Percentiles rank a stretch among this genome's conserved stretches.
Conservation (phyloP, 2,888 invertebrate species). For the Corbicula japonica region DNA sequence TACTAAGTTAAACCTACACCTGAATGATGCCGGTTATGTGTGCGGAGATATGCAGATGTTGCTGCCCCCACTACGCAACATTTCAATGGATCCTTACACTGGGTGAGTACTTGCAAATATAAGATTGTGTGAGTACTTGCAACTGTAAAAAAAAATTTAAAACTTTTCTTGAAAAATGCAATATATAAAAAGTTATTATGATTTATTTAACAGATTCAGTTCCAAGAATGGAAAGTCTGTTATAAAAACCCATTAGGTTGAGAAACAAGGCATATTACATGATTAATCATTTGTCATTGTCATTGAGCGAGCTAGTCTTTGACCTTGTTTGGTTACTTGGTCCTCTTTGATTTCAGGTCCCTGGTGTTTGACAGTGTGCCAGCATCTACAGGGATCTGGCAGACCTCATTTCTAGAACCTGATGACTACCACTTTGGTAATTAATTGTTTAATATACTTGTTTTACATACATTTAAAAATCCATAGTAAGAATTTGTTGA, state of each 20-base stretch:
- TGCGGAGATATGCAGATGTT: slow-evolving; percentile 74
- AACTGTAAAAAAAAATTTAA: too few relatives aligned
- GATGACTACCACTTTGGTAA: slow-evolving; percentile 14
- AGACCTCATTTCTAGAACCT: slow-evolving; percentile 6
- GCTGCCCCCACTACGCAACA: slow-evolving; percentile 68
- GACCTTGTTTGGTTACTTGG: too few relatives aligned
- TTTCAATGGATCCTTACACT: slow-evolving; percentile 72
- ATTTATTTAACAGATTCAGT: too few relatives aligned
- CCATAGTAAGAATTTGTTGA: too few relatives aligned
- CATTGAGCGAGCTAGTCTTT: too few relatives aligned
- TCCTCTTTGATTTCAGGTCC: slow-evolving; percentile 15
- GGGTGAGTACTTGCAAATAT: slow-evolving; percentile 60
- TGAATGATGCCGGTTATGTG: slow-evolving; percentile 67
- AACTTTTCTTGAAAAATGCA: too few relatives aligned
- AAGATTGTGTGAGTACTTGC: neutral
- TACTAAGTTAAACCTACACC: slow-evolving; percentile 55
- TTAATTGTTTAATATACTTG: neutral
- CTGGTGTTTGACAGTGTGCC: slow-evolving; percentile 31
- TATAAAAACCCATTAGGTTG: too few relatives aligned
- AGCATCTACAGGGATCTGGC: slow-evolving; percentile 39
- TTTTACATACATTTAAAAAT: too few relatives aligned
- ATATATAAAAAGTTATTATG: too few relatives aligned
- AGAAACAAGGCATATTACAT: too few relatives aligned
- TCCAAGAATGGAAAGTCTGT: too few relatives aligned
- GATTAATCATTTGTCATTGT: too few relatives aligned